Percentiles rank a stretch among this genome's conserved stretches.
phyloP scores from a whole-genome alignment of 2,888 invertebrate species.

The Tillus elongatus region DNA sequence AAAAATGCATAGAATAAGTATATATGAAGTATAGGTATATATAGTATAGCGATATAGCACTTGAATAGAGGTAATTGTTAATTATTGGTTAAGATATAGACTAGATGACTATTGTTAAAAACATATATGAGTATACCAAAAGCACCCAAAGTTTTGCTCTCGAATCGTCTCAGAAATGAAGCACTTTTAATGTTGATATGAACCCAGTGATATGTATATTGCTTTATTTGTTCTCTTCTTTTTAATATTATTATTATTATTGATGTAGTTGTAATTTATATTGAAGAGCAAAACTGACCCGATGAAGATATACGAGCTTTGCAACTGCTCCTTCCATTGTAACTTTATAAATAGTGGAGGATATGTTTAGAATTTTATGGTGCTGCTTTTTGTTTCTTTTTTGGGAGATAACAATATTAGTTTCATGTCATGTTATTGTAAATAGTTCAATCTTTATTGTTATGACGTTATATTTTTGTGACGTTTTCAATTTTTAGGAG shows the following conservation, averaged over 20 bases:
- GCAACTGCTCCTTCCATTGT: conserved; percentile 18
- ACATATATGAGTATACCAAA: conserved; percentile 29
- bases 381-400: conserved; percentile 26
- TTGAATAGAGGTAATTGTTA: conserved; percentile 39
- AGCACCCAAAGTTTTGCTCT: no score
- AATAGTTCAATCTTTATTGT: conserved; percentile 27
- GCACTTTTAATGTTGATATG: no score
- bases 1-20: conserved; percentile 20
- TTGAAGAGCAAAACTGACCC: no score
- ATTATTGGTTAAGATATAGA: conserved; percentile 38
- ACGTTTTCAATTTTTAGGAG: conserved; percentile 21
- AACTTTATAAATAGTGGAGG: conserved; percentile 9
- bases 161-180: no score
- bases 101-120: conserved; percentile 31
- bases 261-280: no score
- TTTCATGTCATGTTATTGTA: conserved; percentile 30
- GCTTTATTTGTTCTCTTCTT: no score
- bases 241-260: no score
- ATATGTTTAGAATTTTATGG: conserved; percentile 18
- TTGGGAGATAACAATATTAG: conserved; percentile 23
- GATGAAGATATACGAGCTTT: conserved; percentile 20
- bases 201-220: no score
- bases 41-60: conserved; percentile 29
- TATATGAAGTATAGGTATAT: conserved; percentile 8
- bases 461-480: conserved; percentile 26